Evolutionary conservation across 1,140 invertebrate genomes (phyloP), one percentile per base, ranked within the genome.

Genomic region (Bombus pascuorum): DNA sequence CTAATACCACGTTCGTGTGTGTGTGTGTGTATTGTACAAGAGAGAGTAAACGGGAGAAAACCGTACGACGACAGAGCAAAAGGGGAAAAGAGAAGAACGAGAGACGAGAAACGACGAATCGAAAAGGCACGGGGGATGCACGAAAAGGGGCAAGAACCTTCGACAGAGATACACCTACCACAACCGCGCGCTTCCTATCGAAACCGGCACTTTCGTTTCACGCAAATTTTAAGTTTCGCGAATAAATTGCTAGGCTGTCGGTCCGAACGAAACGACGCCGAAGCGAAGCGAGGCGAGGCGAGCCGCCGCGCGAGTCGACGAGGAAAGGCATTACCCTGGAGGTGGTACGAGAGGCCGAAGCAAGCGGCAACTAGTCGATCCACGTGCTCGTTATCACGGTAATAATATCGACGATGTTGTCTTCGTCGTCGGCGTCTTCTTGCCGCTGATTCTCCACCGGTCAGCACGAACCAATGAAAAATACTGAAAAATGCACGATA

Each of bases 191-290:
- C 59, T 22, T 80, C 39, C 62, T 44, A 65, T 34, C 70, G 83
- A 87, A 90, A 88, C 68, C 77, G 39, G 77, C 85, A 89, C 84
- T 92, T 89, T 91, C 74, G 85, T 88, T 87, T 90, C 87, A 72
- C 86, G 89, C 90, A 92, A 93, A 93, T 93, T 93, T 91, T 89
- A 90, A 90, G 89, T 91, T 91, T 42, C 85, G 82, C 74, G 71
- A 76, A 62, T 84, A 92, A 93, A 93, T 93, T 93, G 87, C 89
- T 82, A 79, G 86, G 81, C 81, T 68, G 79, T 90, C 66, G 53
- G 42, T 57, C 81, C 66, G 62, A 66, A n/a, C 44, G 25, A 59
- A 71, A 70, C 65, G 57, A 70, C 44, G 57, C 39, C 47, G 62
- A 42, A 9, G 34, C 39, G 25, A 34, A 5, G 15, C 47, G 37